Evolutionary conservation across 2,797 vertebrate species (phyloP).

Genomic region (Columba guinea): DNA sequence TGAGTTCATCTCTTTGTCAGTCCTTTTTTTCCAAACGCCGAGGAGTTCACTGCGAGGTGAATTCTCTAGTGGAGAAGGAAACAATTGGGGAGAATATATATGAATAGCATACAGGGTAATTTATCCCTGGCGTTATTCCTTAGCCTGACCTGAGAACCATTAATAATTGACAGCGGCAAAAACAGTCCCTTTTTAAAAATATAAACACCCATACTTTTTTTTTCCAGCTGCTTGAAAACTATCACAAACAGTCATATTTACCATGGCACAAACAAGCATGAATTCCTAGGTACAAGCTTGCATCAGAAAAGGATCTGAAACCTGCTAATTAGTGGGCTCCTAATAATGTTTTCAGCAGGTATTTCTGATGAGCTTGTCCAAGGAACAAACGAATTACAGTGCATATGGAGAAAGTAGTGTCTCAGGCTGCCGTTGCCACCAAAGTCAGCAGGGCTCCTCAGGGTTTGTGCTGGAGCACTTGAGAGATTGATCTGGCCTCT

Average conservation of each 20-base stretch:
- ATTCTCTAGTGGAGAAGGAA: constrained; percentile 18
- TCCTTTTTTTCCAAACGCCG: constrained; percentile 1
- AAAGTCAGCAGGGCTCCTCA: background rate
- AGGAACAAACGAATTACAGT: background rate
- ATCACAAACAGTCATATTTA: background rate
- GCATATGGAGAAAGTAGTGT: background rate
- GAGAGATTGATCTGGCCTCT: constrained; percentile 17
- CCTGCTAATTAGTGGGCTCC: background rate
- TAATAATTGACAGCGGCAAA: constrained; percentile 58
- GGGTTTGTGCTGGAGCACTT: background rate
- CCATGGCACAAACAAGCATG: background rate
- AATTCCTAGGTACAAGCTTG: background rate
- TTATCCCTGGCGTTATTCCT: constrained; percentile 55
- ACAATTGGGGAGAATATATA: constrained; percentile 23
- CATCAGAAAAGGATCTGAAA: background rate
- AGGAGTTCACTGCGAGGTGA: constrained; percentile 51
- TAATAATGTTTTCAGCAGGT: background rate
- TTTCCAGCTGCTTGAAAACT: constrained; percentile 18
- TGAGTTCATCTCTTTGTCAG: background rate
- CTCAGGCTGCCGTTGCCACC: background rate
- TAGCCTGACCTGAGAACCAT: constrained; percentile 35
- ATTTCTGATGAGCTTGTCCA: background rate
- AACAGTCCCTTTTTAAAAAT: constrained; percentile 40
- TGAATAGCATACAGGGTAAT: constrained; percentile 30
- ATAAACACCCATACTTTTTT: constrained; percentile 43